phyloP scores from a whole-genome alignment of 2,888 invertebrate genomes.

The Diloba caeruleocephala region DNA sequence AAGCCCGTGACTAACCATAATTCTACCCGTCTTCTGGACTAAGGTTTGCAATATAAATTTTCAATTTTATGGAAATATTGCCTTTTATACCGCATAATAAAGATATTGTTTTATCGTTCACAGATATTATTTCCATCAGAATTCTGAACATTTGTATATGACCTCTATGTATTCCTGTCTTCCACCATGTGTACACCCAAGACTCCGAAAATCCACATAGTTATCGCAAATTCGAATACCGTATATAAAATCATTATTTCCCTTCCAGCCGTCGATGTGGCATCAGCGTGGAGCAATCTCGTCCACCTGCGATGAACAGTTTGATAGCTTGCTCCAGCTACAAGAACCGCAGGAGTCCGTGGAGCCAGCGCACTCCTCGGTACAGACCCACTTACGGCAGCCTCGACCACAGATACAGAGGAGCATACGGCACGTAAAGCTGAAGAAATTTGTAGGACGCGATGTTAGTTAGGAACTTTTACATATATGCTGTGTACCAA shows the following conservation, averaged over 20 bases:
- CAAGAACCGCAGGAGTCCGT: slow-evolving; percentile 90
- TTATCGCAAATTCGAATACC: background rate
- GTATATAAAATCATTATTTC: background rate
- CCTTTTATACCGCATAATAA: too few species aligned
- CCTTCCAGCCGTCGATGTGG: slow-evolving; percentile 74
- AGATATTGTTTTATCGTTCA: too few species aligned
- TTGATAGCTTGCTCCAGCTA: slow-evolving; percentile 93
- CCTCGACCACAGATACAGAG: slow-evolving; percentile 79
- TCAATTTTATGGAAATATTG: too few species aligned
- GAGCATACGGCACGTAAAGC: slow-evolving; percentile 67
- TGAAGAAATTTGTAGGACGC: slow-evolving; percentile 1
- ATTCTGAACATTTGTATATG: too few species aligned
- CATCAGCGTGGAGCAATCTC: slow-evolving; percentile 91
- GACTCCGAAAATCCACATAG: too few species aligned
- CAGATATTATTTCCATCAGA: too few species aligned
- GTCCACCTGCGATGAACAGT: slow-evolving; percentile 93
- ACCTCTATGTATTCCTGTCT: too few species aligned
- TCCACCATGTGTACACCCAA: too few species aligned
- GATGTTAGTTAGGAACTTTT: slow-evolving; percentile 5
- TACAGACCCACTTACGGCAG: slow-evolving; percentile 83
- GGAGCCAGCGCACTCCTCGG: slow-evolving; percentile 80
- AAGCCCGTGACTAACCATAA: too few species aligned
- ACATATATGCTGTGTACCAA: slow-evolving; percentile 5
- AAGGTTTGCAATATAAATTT: too few species aligned
- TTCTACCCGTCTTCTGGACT: too few species aligned